A percentile compares a stretch with the other conserved stretches of the same genome.
Evolutionary conservation across 2,888 invertebrate species (phyloP).

Genomic region (Plebejus melissa): DNA sequence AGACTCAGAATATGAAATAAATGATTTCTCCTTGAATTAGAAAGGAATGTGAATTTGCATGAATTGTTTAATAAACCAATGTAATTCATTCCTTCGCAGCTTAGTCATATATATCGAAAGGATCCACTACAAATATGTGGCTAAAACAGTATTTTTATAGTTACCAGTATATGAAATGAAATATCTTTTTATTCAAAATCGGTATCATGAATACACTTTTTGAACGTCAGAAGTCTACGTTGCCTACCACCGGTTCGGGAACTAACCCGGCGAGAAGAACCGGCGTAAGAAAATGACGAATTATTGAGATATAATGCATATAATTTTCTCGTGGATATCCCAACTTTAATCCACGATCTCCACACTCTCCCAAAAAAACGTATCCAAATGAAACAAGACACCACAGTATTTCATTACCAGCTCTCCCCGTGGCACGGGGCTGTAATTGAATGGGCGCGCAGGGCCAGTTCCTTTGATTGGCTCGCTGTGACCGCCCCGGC

Average conservation of each 20-base stretch:
- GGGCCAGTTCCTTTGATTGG: constrained; percentile 54
- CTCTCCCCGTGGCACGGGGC: neutral
- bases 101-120: neutral
- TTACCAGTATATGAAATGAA: too few relatives aligned
- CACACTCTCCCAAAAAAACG: neutral
- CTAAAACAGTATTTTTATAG: neutral
- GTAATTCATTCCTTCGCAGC: too few relatives aligned
- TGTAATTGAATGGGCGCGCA: constrained; percentile 59
- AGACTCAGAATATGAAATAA: neutral
- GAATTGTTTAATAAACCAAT: too few relatives aligned
- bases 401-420: neutral
- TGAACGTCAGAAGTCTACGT: too few relatives aligned
- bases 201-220: too few relatives aligned
- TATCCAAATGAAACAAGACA: neutral
- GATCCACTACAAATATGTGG: neutral
- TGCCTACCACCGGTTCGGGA: too few relatives aligned
- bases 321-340: too few relatives aligned
- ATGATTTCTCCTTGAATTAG: neutral
- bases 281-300: too few relatives aligned
- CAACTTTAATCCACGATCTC: too few relatives aligned
- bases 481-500: constrained; percentile 32
- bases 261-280: too few relatives aligned
- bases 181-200: too few relatives aligned
- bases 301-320: too few relatives aligned
- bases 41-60: neutral